These are phyloP conservation scores for Vulpes vulpes DNA, from an alignment of 2,113 vertebrate species.

Conservation along the genomic window DNA sequence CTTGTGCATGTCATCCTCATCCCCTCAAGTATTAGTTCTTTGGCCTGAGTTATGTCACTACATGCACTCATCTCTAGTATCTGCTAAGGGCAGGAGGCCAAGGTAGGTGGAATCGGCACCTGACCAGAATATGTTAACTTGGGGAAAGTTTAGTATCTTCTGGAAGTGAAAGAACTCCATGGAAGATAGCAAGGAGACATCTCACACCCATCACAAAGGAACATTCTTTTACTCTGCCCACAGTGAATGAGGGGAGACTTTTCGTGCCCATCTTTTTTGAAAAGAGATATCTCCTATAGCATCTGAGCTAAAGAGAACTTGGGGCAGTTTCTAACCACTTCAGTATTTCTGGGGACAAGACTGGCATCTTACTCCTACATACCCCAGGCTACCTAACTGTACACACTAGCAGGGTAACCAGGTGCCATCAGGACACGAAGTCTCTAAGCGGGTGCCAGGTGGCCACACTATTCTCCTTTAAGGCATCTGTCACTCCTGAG, in stretches of 20 bases:
- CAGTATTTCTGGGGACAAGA: not conserved
- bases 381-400: not conserved
- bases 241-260: not conserved
- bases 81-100: not conserved
- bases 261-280: not conserved
- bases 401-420: not conserved
- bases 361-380: not conserved
- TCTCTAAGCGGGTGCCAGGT: not conserved
- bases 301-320: not conserved
- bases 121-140: too few relatives aligned
- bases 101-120: not conserved
- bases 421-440: not conserved
- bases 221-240: too few relatives aligned
- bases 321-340: not conserved
- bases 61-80: not conserved
- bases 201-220: not conserved
- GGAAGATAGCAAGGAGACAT: not conserved
- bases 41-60: not conserved
- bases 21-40: not conserved
- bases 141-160: not conserved
- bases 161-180: not conserved
- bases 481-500: not conserved
- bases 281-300: not conserved
- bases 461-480: not conserved
- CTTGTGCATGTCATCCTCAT: not conserved